A percentile compares a stretch with the other conserved stretches of the same genome.
These are phyloP conservation scores for Sander lucioperca DNA, from an alignment of 2,113 vertebrate genomes.

Conservation along the genomic window DNA sequence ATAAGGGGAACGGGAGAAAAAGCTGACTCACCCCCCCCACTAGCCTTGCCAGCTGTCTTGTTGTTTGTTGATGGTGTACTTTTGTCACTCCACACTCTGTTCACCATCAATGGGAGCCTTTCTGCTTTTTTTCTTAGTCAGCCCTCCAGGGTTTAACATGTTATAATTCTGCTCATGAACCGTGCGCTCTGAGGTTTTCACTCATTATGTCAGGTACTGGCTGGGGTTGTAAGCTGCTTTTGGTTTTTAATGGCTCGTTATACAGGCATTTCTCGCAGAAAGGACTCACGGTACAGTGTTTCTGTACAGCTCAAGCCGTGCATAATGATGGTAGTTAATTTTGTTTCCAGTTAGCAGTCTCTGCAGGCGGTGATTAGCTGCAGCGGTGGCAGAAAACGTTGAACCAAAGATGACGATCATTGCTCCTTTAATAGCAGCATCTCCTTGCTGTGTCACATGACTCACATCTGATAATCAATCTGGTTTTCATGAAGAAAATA, in stretches of 20 bases:
- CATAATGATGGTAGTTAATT: not conserved
- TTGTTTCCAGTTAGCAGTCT: slow-evolving; percentile 5
- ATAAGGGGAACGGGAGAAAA: slow-evolving; percentile 11
- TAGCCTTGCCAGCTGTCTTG: slow-evolving; percentile 17
- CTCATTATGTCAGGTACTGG: slow-evolving; percentile 27
- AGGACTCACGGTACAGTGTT: slow-evolving; percentile 5
- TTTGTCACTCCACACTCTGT: slow-evolving; percentile 29
- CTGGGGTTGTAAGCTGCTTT: slow-evolving; percentile 48
- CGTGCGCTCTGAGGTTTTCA: slow-evolving; percentile 30
- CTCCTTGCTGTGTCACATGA: slow-evolving; percentile 20
- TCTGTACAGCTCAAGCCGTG: not conserved
- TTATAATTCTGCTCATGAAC: slow-evolving; percentile 32
- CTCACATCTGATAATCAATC: slow-evolving; percentile 7
- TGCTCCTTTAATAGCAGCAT: slow-evolving; percentile 41
- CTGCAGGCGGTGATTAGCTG: slow-evolving; percentile 18
- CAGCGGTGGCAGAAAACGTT: slow-evolving; percentile 28
- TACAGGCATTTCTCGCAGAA: slow-evolving; percentile 30
- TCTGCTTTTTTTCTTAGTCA: slow-evolving; percentile 25
- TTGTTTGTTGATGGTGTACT: slow-evolving; percentile 34
- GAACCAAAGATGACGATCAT: slow-evolving; percentile 70
- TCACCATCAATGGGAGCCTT: slow-evolving; percentile 15
- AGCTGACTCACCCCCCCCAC: slow-evolving; percentile 40
- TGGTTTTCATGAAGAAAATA: not conserved
- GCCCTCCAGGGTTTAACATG: not conserved
- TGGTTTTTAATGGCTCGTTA: slow-evolving; percentile 48